phyloP scores from a whole-genome alignment of 2,888 invertebrate genomes.

The Drosophila kuntzei region DNA sequence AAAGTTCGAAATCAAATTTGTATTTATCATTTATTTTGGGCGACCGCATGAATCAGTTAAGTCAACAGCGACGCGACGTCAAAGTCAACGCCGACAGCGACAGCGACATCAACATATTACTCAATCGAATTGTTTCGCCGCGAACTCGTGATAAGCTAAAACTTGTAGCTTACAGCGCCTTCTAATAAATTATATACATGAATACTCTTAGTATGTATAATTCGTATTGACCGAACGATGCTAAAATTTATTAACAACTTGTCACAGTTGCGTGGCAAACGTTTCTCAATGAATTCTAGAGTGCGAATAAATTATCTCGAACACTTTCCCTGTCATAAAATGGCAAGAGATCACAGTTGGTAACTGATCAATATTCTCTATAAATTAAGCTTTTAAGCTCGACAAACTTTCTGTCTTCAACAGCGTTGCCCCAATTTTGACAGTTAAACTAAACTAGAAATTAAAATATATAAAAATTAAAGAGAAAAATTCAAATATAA shows the following conservation, averaged over 20 bases:
- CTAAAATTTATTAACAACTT: not conserved
- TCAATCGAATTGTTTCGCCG: slow-evolving; percentile 45
- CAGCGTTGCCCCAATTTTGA: not conserved
- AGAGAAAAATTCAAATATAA: no score
- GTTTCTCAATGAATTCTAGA: not conserved
- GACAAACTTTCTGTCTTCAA: not conserved
- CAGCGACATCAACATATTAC: slow-evolving; percentile 44
- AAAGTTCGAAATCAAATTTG: slow-evolving; percentile 4
- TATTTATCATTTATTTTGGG: slow-evolving; percentile 10
- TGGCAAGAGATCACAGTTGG: not conserved
- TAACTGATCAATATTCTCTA: not conserved
- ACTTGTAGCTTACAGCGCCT: slow-evolving; percentile 28
- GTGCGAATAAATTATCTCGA: not conserved
- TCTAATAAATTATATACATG: slow-evolving; percentile 33
- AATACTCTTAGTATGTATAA: not conserved
- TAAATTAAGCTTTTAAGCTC: not conserved
- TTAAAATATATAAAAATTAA: not conserved
- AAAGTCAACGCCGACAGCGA: not conserved
- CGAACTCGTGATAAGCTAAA: slow-evolving; percentile 67
- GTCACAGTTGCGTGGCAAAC: not conserved
- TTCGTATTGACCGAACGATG: not conserved
- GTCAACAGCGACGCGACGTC: not conserved
- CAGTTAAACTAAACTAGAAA: not conserved
- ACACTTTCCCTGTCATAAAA: not conserved
- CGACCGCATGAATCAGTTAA: slow-evolving; percentile 39